phyloP scores from a whole-genome alignment of 2,888 invertebrate species.

The Fissipunctia ypsillon region DNA sequence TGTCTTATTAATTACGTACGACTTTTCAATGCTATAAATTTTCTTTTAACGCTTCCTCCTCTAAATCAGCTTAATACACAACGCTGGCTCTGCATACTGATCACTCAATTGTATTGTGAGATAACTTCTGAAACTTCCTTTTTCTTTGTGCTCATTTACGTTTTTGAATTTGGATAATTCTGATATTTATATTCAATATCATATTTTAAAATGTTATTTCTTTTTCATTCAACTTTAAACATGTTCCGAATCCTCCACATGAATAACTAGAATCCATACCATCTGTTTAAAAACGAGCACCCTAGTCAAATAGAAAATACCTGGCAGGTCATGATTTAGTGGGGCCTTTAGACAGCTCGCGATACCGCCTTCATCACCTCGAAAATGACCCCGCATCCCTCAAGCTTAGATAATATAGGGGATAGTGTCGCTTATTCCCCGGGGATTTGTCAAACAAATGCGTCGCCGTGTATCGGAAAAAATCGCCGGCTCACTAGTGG shows the following conservation, averaged over 20 bases:
- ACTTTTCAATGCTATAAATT: slow-evolving; percentile 91
- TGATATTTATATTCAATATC: slow-evolving; percentile 51
- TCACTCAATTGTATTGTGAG: slow-evolving; percentile 81
- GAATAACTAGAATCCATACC: slow-evolving; percentile 79
- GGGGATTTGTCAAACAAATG: slow-evolving; percentile 91
- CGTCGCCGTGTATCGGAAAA: slow-evolving; percentile 87
- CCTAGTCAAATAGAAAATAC: slow-evolving; percentile 82
- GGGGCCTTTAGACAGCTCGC: slow-evolving; percentile 80
- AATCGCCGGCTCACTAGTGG: slow-evolving; percentile 88
- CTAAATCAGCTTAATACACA: slow-evolving; percentile 88
- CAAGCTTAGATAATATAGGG: slow-evolving; percentile 87
- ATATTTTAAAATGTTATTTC: slow-evolving; percentile 11
- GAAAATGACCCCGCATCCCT: slow-evolving; percentile 89
- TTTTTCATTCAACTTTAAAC: slow-evolving; percentile 27
- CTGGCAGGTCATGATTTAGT: slow-evolving; percentile 87
- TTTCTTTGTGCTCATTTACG: slow-evolving; percentile 67
- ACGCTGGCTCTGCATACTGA: slow-evolving; percentile 85
- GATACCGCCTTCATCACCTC: slow-evolving; percentile 89
- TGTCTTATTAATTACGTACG: slow-evolving; percentile 90
- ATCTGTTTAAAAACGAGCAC: slow-evolving; percentile 78
- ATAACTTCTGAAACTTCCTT: slow-evolving; percentile 71
- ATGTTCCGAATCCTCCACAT: slow-evolving; percentile 63
- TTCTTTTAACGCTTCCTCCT: slow-evolving; percentile 88
- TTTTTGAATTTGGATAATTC: slow-evolving; percentile 49
- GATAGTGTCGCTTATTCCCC: slow-evolving; percentile 86